Conservation (phyloP, 2,888 invertebrate species). For the Buathra laborator region DNA sequence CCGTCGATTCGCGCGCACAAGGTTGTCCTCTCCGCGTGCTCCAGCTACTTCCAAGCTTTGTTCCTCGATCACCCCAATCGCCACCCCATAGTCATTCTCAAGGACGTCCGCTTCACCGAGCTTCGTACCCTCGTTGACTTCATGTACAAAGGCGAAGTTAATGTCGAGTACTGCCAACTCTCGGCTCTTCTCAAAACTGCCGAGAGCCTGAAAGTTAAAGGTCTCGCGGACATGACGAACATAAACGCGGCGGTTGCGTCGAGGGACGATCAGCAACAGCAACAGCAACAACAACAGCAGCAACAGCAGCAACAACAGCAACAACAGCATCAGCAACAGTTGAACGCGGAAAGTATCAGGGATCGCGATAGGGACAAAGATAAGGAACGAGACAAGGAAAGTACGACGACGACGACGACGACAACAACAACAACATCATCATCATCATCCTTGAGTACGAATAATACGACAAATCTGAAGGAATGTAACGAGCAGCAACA, state of each 20-base stretch:
- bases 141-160: conserved; percentile 98
- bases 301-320: conserved; percentile 76
- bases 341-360: conserved; percentile 71
- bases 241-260: conserved; percentile 88
- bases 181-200: conserved; percentile 96
- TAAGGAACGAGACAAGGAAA: conserved; percentile 72
- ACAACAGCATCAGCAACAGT: conserved; percentile 42
- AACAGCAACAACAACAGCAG: conserved; percentile 85
- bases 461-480: conserved; percentile 71
- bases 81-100: conserved; percentile 97
- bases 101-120: conserved; percentile 97
- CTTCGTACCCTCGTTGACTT: conserved; percentile 96
- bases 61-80: conserved; percentile 97
- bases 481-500: conserved; percentile 77
- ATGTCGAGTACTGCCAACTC: conserved; percentile 97
- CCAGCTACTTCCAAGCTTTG: conserved; percentile 97
- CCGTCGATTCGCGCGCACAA: conserved; percentile 97
- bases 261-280: conserved; percentile 84
- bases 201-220: conserved; percentile 96
- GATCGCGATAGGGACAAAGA: conserved; percentile 75
- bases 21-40: conserved; percentile 98
- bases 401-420: conserved; percentile 65
- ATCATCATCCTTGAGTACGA: conserved; percentile 56
- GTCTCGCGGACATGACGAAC: conserved; percentile 96
- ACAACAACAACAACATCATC: conserved; percentile 72